Percentiles rank a stretch among this genome's conserved stretches.
These are phyloP conservation scores for Caenorhabditis plicata DNA, from an alignment of 2,888 invertebrate species.

Conservation along the genomic window DNA sequence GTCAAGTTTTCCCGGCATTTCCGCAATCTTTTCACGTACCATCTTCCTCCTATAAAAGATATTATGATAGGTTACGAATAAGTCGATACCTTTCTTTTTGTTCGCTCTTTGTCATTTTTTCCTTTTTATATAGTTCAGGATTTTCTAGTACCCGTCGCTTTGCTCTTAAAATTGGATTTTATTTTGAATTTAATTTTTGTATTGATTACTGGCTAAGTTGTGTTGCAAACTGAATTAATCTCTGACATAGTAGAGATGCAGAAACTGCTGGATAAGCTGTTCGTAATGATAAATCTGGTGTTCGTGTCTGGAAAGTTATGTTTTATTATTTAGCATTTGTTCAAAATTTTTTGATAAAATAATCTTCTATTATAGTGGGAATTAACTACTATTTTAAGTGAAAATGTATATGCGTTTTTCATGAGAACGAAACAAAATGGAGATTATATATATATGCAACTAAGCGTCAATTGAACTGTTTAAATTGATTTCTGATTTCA, in stretches of 20 bases:
- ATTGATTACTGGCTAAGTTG: conserved; percentile 68
- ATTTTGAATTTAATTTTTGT: conserved; percentile 1
- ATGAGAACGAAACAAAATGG: too few relatives aligned
- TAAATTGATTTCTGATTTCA: too few relatives aligned
- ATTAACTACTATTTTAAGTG: too few relatives aligned
- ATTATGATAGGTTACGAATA: neutral
- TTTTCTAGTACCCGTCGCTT: conserved; percentile 82
- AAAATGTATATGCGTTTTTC: too few relatives aligned
- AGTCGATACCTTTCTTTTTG: conserved; percentile 39
- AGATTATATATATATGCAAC: too few relatives aligned
- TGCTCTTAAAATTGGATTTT: conserved; percentile 70
- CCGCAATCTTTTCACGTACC: conserved; percentile 77
- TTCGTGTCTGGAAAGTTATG: too few relatives aligned
- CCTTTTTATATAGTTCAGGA: conserved; percentile 74
- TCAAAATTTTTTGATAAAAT: too few relatives aligned
- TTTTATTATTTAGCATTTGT: too few relatives aligned
- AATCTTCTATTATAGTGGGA: too few relatives aligned
- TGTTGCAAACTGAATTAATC: conserved; percentile 78
- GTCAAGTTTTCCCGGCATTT: conserved; percentile 84
- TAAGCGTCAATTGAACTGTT: too few relatives aligned
- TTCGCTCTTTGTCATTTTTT: conserved; percentile 51
- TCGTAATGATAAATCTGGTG: conserved; percentile 15
- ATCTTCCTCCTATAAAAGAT: conserved; percentile 71
- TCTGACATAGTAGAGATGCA: conserved; percentile 72
- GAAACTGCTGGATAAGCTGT: conserved; percentile 67